Conservation (phyloP, 2,888 invertebrate genomes). For the Synanthedon formicaeformis region DNA sequence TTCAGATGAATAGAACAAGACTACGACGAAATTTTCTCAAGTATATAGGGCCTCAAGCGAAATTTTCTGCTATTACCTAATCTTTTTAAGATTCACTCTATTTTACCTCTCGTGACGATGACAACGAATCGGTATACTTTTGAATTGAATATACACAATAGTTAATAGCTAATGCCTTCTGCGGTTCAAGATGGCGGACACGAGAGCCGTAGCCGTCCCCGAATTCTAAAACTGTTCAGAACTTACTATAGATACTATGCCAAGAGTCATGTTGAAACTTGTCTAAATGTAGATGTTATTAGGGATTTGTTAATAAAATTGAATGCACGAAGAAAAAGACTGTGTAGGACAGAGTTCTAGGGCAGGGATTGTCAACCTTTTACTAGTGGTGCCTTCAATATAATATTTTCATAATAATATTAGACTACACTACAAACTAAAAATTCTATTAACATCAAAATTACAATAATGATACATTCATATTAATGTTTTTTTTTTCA, state of each 20-base stretch:
- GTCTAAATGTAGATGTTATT: too few relatives aligned
- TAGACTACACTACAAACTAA: too few relatives aligned
- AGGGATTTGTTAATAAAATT: too few relatives aligned
- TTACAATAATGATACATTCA: too few relatives aligned
- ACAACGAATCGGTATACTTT: conserved; percentile 29
- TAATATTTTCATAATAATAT: too few relatives aligned
- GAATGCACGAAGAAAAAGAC: too few relatives aligned
- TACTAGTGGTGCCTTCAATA: too few relatives aligned
- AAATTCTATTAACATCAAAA: too few relatives aligned
- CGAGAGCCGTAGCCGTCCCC: conserved; percentile 50
- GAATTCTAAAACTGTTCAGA: conserved; percentile 8
- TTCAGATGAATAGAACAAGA: too few relatives aligned
- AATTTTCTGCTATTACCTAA: conserved; percentile 25
- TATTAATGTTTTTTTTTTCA: too few relatives aligned
- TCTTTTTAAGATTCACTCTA: conserved; percentile 20
- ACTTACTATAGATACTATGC: background rate
- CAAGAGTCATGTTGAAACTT: background rate
- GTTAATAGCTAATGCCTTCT: conserved; percentile 4
- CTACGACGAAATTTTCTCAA: background rate
- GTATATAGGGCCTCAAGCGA: background rate
- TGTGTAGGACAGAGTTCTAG: too few relatives aligned
- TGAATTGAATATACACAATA: conserved; percentile 3
- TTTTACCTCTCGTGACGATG: conserved; percentile 24
- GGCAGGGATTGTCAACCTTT: too few relatives aligned
- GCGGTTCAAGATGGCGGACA: conserved; percentile 27